Evolutionary conservation across 92 coral and sea anemone species (phyloP).

Genomic region (Epizoanthus illoricatus): DNA sequence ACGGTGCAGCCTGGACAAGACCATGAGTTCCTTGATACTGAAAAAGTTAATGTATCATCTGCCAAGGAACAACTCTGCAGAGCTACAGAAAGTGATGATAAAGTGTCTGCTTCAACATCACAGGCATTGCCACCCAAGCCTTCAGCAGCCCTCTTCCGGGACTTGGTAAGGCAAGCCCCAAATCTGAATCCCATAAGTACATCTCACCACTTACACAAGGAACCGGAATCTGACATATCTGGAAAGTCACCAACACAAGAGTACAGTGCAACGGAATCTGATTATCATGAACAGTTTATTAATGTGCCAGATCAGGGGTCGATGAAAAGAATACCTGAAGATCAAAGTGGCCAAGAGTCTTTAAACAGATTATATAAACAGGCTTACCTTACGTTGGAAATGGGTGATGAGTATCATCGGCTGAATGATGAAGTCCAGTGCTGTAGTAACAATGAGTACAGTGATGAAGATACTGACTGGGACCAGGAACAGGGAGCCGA

Average conservation of each 20-base stretch:
- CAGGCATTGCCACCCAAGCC: conserved; percentile 67
- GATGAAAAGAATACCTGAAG: neutral
- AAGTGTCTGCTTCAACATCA: neutral
- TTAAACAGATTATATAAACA: conserved; percentile 17
- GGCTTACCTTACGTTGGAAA: conserved; percentile 32
- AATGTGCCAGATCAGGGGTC: neutral
- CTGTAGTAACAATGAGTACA: neutral
- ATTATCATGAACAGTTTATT: neutral
- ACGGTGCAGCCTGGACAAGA: neutral
- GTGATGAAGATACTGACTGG: neutral
- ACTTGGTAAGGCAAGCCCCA: conserved; percentile 31
- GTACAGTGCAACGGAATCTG: conserved; percentile 6
- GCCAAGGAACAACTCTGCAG: neutral
- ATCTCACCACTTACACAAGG: neutral
- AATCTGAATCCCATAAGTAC: neutral
- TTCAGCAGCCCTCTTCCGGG: conserved; percentile 49
- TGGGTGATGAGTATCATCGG: conserved; percentile 3
- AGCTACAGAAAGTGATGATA: neutral
- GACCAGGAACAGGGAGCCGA: conserved; percentile 3
- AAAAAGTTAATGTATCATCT: neutral
- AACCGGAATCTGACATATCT: neutral
- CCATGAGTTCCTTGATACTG: neutral
- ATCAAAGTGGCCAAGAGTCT: neutral
- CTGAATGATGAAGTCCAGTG: neutral
- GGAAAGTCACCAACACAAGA: neutral